phyloP scores from a whole-genome alignment of 2,797 vertebrate genomes.

The Notoglanidium macrostoma region DNA sequence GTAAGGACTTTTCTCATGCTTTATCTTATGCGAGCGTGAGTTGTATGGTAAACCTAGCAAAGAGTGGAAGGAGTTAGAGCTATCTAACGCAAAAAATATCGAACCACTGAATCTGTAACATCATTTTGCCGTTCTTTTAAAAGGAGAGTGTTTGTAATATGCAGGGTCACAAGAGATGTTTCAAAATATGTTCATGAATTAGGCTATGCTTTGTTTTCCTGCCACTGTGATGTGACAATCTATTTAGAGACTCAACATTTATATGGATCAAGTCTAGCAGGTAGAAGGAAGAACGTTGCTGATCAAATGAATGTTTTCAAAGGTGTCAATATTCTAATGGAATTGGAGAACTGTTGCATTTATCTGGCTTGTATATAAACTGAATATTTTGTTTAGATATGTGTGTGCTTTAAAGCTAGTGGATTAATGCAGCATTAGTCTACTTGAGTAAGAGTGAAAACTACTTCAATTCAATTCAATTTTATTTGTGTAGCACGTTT shows the following conservation, averaged over 20 bases:
- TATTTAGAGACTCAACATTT: neutral
- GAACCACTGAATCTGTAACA: neutral
- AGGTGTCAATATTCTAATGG: neutral
- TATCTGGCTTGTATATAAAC: neutral
- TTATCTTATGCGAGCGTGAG: neutral
- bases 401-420: neutral
- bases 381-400: neutral
- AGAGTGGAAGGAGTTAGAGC: neutral
- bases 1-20: neutral
- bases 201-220: neutral
- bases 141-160: neutral
- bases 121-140: neutral
- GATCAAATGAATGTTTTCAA: neutral
- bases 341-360: neutral
- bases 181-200: neutral
- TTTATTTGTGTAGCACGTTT: too few species aligned
- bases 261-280: neutral
- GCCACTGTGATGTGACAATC: neutral
- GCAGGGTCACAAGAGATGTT: neutral
- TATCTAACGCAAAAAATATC: neutral
- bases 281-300: neutral
- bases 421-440: neutral
- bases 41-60: neutral
- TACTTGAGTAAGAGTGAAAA: neutral
- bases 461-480: too few species aligned